Base-by-base conservation (phyloP, 2,797 vertebrate species). In the Labroides dimidiatus region DNA sequence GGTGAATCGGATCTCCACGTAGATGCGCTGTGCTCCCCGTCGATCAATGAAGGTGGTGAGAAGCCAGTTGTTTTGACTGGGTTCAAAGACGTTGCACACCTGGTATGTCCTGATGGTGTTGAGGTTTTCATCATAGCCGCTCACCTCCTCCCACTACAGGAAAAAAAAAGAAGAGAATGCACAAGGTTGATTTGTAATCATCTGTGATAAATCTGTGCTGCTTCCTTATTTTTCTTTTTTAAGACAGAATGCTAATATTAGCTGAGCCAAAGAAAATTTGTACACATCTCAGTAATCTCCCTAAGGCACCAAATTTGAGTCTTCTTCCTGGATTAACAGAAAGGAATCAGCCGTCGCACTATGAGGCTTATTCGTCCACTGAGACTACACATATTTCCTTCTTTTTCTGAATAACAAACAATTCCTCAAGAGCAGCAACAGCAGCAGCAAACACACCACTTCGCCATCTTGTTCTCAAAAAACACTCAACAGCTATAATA, bases 21-120 rank as follows among this genome's bases (percentile, higher is more conserved):
- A 99, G 92, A 99, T 96, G 62, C 98, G 96, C 71, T 99, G 97
- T 9, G 98, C 96, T 0, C 95, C 96, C 0, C 95, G 95, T 0
- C 98, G 94, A 78, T 97, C 95, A 48, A 99, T 96, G 91, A 99
- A 99, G 2, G 97, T 99, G 69, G 98, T 99, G 81, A 98, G 96
- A 42, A 99, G 96, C 97, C 98, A 99, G 92, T 99, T 99, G 94
- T 99, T 99, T 86, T 99, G 97, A 87, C 97, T 99, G 74, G 97
- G 94, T 69, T 98, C 97, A 13, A 99, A 99, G 86, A 99, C 97
- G 0, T 99, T 99, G 90, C 98, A 99, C 89, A 99, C 97, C 92
- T 99, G 97, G 92, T 99, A 99, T 0, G 98, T 99, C 75, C 96
- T 95, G 89, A 99, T 99, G 89, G 98, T 99, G 94, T 99, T 99